phyloP scores from a whole-genome alignment of 2,888 invertebrate genomes.

The Chymomyza fuscimana region DNA sequence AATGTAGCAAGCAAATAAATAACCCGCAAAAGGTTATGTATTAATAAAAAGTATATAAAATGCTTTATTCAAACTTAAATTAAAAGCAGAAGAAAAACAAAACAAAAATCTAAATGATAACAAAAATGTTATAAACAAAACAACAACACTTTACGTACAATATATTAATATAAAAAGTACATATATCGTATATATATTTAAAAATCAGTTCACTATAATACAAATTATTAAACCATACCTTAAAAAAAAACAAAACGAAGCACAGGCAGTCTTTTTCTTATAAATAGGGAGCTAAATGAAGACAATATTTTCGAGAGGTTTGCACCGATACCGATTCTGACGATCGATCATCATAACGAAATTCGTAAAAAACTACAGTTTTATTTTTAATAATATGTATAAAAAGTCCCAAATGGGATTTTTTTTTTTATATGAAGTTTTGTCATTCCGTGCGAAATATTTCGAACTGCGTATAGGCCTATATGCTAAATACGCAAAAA shows the following conservation, averaged over 20 bases:
- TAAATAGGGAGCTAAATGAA: slow-evolving; percentile 6
- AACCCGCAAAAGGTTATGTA: slow-evolving; percentile 18
- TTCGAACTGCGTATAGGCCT: no score
- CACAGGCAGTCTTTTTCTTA: slow-evolving; percentile 12
- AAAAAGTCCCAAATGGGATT: no score
- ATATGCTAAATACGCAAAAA: no score
- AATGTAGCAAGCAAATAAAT: slow-evolving; percentile 17
- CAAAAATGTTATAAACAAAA: slow-evolving; percentile 11
- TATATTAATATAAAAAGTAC: slow-evolving; percentile 52
- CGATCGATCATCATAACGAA: no score
- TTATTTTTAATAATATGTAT: no score
- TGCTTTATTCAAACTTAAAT: slow-evolving; percentile 57
- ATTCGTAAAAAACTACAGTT: no score
- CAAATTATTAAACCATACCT: slow-evolving; percentile 75
- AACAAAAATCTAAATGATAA: slow-evolving; percentile 17
- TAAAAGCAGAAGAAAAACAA: slow-evolving; percentile 30
- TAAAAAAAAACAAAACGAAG: slow-evolving; percentile 49
- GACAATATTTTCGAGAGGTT: no score
- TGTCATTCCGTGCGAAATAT: no score
- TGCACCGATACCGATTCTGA: no score
- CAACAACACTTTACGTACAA: slow-evolving; percentile 20
- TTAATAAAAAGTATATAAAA: slow-evolving; percentile 40
- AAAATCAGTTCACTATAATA: slow-evolving; percentile 76
- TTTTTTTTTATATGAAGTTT: no score
- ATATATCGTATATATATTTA: slow-evolving; percentile 66